A percentile compares a stretch with the other conserved stretches of the same genome.
These are phyloP conservation scores for Oedothorax gibbosus DNA, from an alignment of 1,140 invertebrate species.

Conservation along the genomic window DNA sequence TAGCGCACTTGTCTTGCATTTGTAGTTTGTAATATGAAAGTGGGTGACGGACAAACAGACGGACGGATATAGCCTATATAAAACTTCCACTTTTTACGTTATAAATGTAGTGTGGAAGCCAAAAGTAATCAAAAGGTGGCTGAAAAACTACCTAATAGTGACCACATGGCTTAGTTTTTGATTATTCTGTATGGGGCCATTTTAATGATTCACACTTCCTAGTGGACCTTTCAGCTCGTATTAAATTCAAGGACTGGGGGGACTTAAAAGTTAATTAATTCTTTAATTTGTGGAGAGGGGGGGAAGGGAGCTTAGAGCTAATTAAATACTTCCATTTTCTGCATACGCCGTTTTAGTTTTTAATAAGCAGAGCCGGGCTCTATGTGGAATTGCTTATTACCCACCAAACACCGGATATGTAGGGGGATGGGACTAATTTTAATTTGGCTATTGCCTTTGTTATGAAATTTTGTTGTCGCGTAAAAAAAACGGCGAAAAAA, in stretches of 20 bases:
- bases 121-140: too few relatives aligned
- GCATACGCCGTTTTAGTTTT: slow-evolving; percentile 22
- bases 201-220: too few relatives aligned
- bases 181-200: too few relatives aligned
- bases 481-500: background rate
- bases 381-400: slow-evolving; percentile 8
- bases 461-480: background rate
- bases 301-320: slow-evolving; percentile 16
- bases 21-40: too few relatives aligned
- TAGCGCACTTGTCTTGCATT: too few relatives aligned
- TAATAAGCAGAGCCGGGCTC: slow-evolving; percentile 29
- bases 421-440: slow-evolving; percentile 22
- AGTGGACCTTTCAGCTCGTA: too few relatives aligned
- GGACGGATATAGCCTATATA: too few relatives aligned
- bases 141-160: too few relatives aligned
- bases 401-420: slow-evolving; percentile 12
- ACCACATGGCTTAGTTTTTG: too few relatives aligned
- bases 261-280: slow-evolving; percentile 58
- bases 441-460: slow-evolving; percentile 21
- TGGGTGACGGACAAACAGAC: too few relatives aligned
- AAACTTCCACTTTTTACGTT: too few relatives aligned
- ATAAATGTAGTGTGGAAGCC: too few relatives aligned
- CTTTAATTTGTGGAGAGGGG: slow-evolving; percentile 45
- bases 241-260: background rate
- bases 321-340: slow-evolving; percentile 42